These are phyloP conservation scores for Meloidogyne hapla DNA, from an alignment of 1,140 invertebrate genomes.

Conservation along the genomic window DNA sequence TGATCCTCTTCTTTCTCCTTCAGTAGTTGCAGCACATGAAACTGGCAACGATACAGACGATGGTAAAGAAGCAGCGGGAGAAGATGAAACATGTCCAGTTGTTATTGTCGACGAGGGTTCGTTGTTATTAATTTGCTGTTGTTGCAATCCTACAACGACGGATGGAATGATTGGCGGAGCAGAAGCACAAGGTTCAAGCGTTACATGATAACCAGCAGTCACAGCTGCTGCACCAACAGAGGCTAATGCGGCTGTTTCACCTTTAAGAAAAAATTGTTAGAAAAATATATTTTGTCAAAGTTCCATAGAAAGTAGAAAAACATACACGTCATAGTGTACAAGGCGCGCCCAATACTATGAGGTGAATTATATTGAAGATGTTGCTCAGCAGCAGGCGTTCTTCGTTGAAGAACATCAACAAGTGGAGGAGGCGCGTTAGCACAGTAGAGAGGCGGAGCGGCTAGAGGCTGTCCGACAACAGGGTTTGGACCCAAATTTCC, in stretches of 20 bases:
- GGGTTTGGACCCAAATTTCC: not conserved
- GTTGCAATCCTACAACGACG: not conserved
- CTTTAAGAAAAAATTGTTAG: not conserved
- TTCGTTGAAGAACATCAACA: not conserved
- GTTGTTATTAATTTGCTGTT: not conserved
- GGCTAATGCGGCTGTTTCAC: conserved; percentile 23
- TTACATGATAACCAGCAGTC: conserved; percentile 34
- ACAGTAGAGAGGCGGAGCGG: not conserved
- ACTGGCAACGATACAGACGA: not conserved
- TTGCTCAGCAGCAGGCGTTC: not conserved
- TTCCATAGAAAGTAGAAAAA: no score
- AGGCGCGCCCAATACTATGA: not conserved
- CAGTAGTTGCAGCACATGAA: not conserved
- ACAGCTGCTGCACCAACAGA: conserved; percentile 30
- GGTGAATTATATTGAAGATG: conserved; percentile 15
- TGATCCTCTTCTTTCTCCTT: not conserved
- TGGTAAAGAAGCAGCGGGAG: not conserved
- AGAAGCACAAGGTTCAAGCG: conserved; percentile 18
- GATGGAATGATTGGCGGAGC: conserved; percentile 20
- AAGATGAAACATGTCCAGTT: conserved; percentile 4
- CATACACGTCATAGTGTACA: conserved; percentile 37
- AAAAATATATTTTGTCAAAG: no score
- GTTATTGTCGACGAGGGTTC: not conserved
- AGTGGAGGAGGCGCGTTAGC: not conserved
- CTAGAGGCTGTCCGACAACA: not conserved